phyloP scores from a whole-genome alignment of 2,888 invertebrate species.

The Lordiphosa andalusiaca region DNA sequence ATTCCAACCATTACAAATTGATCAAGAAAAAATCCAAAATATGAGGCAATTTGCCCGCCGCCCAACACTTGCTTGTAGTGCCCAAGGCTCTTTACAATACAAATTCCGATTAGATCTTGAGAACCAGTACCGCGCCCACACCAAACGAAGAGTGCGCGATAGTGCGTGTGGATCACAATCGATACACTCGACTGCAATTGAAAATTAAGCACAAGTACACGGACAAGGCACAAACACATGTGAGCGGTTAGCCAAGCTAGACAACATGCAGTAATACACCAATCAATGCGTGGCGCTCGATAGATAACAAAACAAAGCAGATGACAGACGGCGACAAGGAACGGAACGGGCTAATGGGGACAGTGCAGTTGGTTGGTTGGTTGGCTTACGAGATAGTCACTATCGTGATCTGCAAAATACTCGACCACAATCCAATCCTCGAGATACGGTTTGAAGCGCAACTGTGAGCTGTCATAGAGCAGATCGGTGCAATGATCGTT shows the following conservation, averaged over 20 bases:
- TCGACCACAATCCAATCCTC: constrained; percentile 77
- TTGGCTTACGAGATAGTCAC: constrained; percentile 77
- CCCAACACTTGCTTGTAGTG: too few relatives aligned
- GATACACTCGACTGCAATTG: constrained; percentile 25
- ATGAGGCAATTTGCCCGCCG: too few relatives aligned
- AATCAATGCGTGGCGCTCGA: constrained; percentile 4
- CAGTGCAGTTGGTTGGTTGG: constrained; percentile 10
- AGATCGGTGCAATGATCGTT: constrained; percentile 65
- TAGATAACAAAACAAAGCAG: constrained; percentile 15
- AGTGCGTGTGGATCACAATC: constrained; percentile 1
- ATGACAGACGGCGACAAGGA: neutral
- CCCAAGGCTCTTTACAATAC: too few relatives aligned
- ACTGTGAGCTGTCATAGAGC: constrained; percentile 51
- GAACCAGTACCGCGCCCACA: too few relatives aligned
- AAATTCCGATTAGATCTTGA: too few relatives aligned
- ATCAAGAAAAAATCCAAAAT: too few relatives aligned
- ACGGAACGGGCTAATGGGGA: constrained; percentile 7
- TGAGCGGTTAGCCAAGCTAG: constrained; percentile 21
- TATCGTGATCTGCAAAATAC: constrained; percentile 77
- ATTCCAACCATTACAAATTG: too few relatives aligned
- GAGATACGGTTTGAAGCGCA: constrained; percentile 58
- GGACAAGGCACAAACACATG: constrained; percentile 3
- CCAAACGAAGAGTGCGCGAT: neutral
- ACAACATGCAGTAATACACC: constrained; percentile 14
- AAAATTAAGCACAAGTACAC: constrained; percentile 13